Percentiles rank a stretch among this genome's conserved stretches.
Evolutionary conservation across 2,888 invertebrate species (phyloP).

Genomic region (Drosophila austrosaltans): DNA sequence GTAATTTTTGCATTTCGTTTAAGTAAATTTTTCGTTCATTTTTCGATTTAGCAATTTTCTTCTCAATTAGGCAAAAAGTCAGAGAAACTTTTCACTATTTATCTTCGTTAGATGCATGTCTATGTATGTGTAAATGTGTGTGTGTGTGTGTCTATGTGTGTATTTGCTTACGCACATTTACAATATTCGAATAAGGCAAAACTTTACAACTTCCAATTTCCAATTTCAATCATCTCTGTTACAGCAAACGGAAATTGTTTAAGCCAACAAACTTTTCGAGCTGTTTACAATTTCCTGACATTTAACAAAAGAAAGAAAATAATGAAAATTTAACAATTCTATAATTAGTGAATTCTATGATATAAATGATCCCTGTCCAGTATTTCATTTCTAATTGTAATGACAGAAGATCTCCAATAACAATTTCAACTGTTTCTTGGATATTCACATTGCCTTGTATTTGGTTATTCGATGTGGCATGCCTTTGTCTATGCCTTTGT

Average conservation of each 20-base stretch:
- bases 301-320: constrained; percentile 50
- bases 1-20: constrained; percentile 65
- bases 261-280: constrained; percentile 27
- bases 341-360: constrained; percentile 52
- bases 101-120: constrained; percentile 56
- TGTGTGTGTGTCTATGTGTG: constrained; percentile 18
- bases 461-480: constrained; percentile 24
- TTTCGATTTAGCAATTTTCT: constrained; percentile 56
- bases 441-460: constrained; percentile 31
- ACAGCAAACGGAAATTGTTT: constrained; percentile 43
- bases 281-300: constrained; percentile 52
- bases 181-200: constrained; percentile 49
- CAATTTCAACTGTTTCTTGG: constrained; percentile 36
- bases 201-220: constrained; percentile 28
- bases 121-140: constrained; percentile 2
- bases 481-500: constrained; percentile 20
- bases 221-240: constrained; percentile 37
- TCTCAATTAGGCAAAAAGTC: constrained; percentile 65
- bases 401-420: neutral
- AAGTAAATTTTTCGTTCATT: constrained; percentile 53
- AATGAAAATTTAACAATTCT: constrained; percentile 32
- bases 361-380: neutral
- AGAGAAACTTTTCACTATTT: constrained; percentile 69
- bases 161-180: constrained; percentile 41
- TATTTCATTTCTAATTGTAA: constrained; percentile 42